Percentiles rank a stretch among this genome's conserved stretches.
Evolutionary conservation across 2,113 vertebrate species (phyloP).

Genomic region (Fregata magnificens): DNA sequence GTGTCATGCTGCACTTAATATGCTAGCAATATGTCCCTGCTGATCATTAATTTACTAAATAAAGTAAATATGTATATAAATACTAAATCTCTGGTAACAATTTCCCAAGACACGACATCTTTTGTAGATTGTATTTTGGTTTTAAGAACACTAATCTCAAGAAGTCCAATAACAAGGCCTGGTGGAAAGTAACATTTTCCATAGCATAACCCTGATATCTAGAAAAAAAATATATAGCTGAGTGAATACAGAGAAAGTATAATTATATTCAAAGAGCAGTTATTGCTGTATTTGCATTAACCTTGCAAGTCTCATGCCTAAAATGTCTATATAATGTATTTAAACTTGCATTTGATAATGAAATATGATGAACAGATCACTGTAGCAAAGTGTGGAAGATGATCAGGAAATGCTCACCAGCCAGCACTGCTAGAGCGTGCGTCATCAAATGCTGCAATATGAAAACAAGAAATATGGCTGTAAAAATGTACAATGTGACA

Average conservation of each 20-base stretch:
- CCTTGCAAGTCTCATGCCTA: constrained; percentile 8
- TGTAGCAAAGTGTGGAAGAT: not conserved
- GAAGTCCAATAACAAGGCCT: not conserved
- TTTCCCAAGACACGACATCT: not conserved
- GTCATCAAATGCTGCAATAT: not conserved
- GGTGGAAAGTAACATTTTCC: not conserved
- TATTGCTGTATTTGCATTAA: constrained; percentile 46
- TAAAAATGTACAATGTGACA: not conserved
- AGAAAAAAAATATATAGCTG: not conserved
- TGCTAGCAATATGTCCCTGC: not conserved
- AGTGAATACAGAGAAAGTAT: not conserved
- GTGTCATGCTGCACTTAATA: not conserved
- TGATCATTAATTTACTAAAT: not conserved
- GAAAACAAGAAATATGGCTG: not conserved
- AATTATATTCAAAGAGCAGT: constrained; percentile 42
- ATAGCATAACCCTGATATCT: not conserved
- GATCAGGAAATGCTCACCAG: not conserved
- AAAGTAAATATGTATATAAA: too few species aligned
- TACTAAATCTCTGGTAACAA: not conserved
- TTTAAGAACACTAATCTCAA: not conserved
- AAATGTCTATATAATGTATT: constrained; percentile 40
- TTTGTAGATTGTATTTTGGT: not conserved
- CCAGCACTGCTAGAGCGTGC: accelerated
- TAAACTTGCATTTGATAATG: constrained; percentile 23
- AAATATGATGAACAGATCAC: not conserved